phyloP scores from a whole-genome alignment of 2,113 vertebrate species.

The Marmota monax region DNA sequence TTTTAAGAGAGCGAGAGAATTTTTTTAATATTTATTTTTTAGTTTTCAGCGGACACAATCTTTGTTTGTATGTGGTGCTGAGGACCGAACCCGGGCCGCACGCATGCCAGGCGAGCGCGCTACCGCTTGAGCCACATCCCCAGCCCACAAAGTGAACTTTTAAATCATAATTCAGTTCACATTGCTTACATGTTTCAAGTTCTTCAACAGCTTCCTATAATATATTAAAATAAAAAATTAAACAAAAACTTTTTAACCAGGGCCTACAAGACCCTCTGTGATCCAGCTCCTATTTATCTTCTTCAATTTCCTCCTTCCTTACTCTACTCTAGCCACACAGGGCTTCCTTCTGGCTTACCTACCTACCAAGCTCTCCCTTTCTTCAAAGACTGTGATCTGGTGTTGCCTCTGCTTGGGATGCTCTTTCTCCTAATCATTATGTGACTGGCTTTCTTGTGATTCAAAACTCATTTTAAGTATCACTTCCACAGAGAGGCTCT shows the following conservation, averaged over 20 bases:
- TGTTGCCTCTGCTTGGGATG: background rate
- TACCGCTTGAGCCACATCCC: too few relatives aligned
- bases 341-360: background rate
- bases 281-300: background rate
- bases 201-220: background rate
- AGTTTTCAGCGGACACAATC: too few relatives aligned
- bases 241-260: background rate
- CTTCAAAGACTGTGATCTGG: background rate
- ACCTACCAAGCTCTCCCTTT: background rate
- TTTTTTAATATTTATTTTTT: too few relatives aligned
- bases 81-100: too few relatives aligned
- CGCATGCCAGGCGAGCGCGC: too few relatives aligned
- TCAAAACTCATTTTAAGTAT: constrained; percentile 39
- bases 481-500: background rate
- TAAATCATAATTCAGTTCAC: constrained; percentile 18
- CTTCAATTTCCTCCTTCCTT: background rate
- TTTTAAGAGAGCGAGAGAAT: too few relatives aligned
- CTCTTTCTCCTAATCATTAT: background rate
- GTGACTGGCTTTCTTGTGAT: background rate
- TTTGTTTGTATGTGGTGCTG: too few relatives aligned
- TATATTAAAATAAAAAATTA: constrained; percentile 1
- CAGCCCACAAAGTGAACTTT: background rate
- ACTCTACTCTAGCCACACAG: background rate
- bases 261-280: background rate
- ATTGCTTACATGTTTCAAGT: background rate